Evolutionary conservation across 2,113 vertebrate species (phyloP).

Genomic region (Brevimyrus niger): DNA sequence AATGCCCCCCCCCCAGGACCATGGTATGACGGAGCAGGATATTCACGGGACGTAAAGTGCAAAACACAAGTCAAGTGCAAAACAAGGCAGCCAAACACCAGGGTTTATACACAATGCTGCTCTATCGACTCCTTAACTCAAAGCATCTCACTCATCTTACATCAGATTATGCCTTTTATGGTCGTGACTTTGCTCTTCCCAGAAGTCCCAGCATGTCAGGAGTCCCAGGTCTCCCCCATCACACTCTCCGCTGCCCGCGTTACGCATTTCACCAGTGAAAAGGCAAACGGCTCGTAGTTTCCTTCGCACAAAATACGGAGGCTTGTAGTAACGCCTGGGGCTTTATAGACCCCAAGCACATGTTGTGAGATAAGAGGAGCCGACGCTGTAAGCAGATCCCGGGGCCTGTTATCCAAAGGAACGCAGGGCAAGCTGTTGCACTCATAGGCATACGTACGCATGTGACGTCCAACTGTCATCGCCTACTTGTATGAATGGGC

Average conservation of each 20-base stretch:
- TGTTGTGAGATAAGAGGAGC: background rate
- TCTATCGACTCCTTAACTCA: background rate
- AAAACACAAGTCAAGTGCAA: background rate
- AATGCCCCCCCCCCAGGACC: background rate
- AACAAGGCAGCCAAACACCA: background rate
- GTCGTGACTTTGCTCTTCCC: background rate
- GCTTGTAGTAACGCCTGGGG: background rate
- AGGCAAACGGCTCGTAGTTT: background rate
- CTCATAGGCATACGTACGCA: background rate
- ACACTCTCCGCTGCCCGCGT: background rate
- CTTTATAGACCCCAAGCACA: background rate
- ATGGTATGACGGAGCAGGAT: background rate
- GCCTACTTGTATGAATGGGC: background rate
- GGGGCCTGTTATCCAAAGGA: background rate
- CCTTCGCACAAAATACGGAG: background rate
- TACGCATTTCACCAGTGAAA: background rate
- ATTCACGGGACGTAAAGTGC: background rate
- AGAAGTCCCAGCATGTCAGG: background rate
- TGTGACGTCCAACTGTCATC: background rate
- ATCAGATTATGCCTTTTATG: background rate
- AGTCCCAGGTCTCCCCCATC: background rate
- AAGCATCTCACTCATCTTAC: background rate
- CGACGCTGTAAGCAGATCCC: background rate
- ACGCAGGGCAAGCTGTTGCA: background rate
- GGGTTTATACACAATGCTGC: background rate